Base-by-base conservation (phyloP, 1,140 invertebrate genomes). In the Platyscapa corneri region DNA sequence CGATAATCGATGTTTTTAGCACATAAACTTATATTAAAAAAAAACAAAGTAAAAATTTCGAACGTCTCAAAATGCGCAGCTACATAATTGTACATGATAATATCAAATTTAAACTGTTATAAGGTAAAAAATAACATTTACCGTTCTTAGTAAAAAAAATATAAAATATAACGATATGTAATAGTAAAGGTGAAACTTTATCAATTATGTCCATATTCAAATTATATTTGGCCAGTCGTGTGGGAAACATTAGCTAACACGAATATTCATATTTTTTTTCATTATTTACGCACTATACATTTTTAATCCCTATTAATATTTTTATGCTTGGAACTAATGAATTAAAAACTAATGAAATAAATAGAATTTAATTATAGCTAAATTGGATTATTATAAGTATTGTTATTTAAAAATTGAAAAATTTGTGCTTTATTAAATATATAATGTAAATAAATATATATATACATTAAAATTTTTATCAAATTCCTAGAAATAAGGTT, bases 61-160 rank as follows among this genome's bases (percentile, higher is more conserved):
- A 83, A 89, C 86, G 84, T 88, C 86, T 90, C 88, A 87, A 91
- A 90, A 88, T 90, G 89, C 89, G 88, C 90, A 88, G 89, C 91
- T 91, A 92, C 91, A 91, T 84, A 46, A 89, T 90, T 87, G 91
- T 91, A 91, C 90, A 91, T 91, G 90, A 90, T 92, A 88, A 91
- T 91, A 89, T 88, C 87, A 86, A 87, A 86, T n/a, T 65, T 65
- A 42, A 60, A 56, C 85, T 65, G 65, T 64, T 42, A 86, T 23
- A 37, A 46, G n/a, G 53, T 46, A 76, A 53, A 76, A 30, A 7
- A 34, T 37, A 5, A 64, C 37, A 32, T n/a, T 83, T 60, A 46
- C 34, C 82, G 72, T 65, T 65, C 64, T 65, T 16, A 70, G 0
- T 16, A 76, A n/a, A n/a, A 80, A 14, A 60, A 76, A 60, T 32